Evolutionary conservation across 2,797 vertebrate genomes (phyloP), one percentile per base, ranked within the genome.

Genomic region (Manis javanica): DNA sequence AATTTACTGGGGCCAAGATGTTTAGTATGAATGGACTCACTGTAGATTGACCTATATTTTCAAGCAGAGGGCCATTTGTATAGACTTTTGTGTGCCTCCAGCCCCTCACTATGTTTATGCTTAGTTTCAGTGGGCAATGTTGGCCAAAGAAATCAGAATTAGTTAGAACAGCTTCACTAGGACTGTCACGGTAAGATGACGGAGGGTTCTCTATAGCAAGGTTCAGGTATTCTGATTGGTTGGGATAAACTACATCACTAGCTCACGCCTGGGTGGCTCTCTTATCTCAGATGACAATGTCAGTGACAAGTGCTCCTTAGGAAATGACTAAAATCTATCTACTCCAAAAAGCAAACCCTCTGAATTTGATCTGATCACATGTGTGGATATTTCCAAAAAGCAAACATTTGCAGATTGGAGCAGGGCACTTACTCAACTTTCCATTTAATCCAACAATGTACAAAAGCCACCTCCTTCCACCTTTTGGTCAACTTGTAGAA

Each of bases 231-330:
- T 84, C 23, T 64, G 51, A 75, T 12, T 66, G 55, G 39, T 29
- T 21, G 2, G 72, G 59, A 26, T 34, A n/a, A 81, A 53, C 37
- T 59, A 34, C 46, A 55, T 9, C 31, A 37, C 34, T 19, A 66
- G 71, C 19, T 26, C 53, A 2, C 55, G 14, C 61, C 53, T 34
- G 49, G 13, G 16, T 46, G 83, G 66, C 71, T 81, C 59, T 84
- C 90, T 90, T 46, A 64, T 81, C 84, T 94, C 87, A 37, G 71
- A 69, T 92, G 74, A 86, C 66, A 88, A 82, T 88, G 63, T 87
- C 87, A 57, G 26, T 34, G 24, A 15, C 39, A 21, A 84, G 37
- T 7, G 24, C 68, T 86, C 84, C 86, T 92, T 68, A 78, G 93
- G 63, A 94, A 82, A 91, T 88, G 82, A 87, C 59, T 71, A 82